Evolutionary conservation across 2,888 invertebrate genomes (phyloP), one percentile per base, ranked within the genome.

Genomic region (Pachymerium ferrugineum): DNA sequence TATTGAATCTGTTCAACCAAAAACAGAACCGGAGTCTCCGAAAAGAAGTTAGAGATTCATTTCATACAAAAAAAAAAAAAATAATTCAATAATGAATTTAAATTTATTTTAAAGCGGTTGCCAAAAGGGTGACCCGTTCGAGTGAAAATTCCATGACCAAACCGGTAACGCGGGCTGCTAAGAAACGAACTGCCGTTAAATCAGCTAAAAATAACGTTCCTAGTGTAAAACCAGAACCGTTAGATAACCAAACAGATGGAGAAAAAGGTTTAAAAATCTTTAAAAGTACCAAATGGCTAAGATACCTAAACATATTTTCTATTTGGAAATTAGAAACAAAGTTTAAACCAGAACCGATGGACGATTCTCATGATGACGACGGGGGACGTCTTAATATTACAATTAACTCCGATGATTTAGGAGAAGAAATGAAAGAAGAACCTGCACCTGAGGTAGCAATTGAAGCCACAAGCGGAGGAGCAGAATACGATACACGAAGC

Each of bases 401-500:
- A 1, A 35, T 71, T 3, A 71, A 12, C 12, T 71, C 71, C 3
- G 71, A 71, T 5, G 71, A 71, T 19, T 31, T 71, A 35, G 71
- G 71, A 8, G 71, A 71, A 16, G 71, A 71, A 14, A 16, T 35
- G 16, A 33, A 35, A 14, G 35, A 38, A 12, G 71, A 71, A 5
- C 25, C 22, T 3, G 3, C 29, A 12, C 35, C n/a, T 5, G 35
- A 38, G 1, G 71, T 16, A 1, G 35, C 35, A 3, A 22, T 71
- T 3, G 72, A 72, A 42, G 28, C 8, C 6, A 29, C 19, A 8
- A 22, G 12, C 25, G 33, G 33, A 12, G 33, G n/a, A 12, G 38
- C 22, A 1, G 72, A 42, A 42, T 42, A 72, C 42, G 72, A 72
- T 14, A 72, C 47, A n/a, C n/a, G 72, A n/a, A 72, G 72, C 30